Conservation (phyloP, 2,888 invertebrate species). For the Diadromus collaris region DNA sequence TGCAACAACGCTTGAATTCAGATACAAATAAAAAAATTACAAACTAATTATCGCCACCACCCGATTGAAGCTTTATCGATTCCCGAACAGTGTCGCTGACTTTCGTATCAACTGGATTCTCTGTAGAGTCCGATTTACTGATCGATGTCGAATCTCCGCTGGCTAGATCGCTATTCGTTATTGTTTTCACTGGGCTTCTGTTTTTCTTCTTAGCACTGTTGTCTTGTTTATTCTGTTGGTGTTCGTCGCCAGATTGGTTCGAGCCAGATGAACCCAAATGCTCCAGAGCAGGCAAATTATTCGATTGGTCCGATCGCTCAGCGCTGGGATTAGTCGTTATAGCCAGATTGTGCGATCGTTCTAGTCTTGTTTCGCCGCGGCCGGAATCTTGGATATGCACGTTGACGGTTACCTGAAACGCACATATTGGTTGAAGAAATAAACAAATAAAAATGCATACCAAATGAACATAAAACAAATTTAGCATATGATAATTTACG, state of each 20-base stretch:
- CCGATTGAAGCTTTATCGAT: conserved; percentile 18
- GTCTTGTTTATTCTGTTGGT: background rate
- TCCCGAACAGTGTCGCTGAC: background rate
- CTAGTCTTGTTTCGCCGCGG: background rate
- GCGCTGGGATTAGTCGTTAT: background rate
- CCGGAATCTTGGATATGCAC: background rate
- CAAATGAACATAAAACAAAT: background rate
- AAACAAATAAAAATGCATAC: conserved; percentile 10
- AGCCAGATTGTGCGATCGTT: background rate
- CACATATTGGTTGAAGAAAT: background rate
- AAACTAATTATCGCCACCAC: conserved; percentile 57
- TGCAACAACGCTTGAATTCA: background rate
- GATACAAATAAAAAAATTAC: conserved; percentile 10
- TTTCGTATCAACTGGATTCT: background rate
- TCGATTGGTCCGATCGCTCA: conserved; percentile 2
- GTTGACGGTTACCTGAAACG: conserved; percentile 10
- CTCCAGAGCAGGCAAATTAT: background rate
- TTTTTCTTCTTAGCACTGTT: background rate
- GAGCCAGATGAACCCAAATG: background rate
- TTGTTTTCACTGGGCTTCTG: background rate
- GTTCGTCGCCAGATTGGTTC: background rate
- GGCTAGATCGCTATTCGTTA: background rate
- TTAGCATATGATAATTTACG: background rate
- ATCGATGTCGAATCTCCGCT: conserved; percentile 34
- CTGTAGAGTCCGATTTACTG: conserved; percentile 1